Conservation (phyloP, 2,888 invertebrate genomes). For the Eristalis pertinax region DNA sequence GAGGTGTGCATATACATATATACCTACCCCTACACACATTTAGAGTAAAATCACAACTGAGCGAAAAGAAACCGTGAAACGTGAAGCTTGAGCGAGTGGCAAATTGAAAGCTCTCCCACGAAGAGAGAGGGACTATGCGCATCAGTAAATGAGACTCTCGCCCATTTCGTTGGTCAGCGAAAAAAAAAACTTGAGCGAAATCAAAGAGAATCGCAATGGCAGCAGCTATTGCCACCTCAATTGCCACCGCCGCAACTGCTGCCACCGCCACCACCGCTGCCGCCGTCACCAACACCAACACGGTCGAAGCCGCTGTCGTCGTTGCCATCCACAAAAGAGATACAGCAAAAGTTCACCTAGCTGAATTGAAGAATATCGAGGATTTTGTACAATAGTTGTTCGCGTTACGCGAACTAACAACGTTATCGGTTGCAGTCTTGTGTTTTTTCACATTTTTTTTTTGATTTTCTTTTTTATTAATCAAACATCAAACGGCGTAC, state of each 20-base stretch:
- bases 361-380: constrained; percentile 49
- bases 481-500: neutral
- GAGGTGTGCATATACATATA: constrained; percentile 31
- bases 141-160: neutral
- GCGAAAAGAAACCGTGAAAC: constrained; percentile 47
- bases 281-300: neutral
- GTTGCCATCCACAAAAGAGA: constrained; percentile 40
- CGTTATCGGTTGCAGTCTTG: constrained; percentile 32
- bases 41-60: constrained; percentile 54
- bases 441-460: neutral
- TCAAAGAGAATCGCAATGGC: constrained; percentile 37
- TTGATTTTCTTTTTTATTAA: neutral
- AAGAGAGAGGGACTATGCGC: constrained; percentile 12
- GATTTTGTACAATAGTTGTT: constrained; percentile 66
- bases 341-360: constrained; percentile 57
- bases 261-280: neutral
- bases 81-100: neutral
- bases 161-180: neutral
- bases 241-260: neutral
- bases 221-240: constrained; percentile 4
- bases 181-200: neutral
- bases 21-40: neutral
- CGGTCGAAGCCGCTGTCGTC: neutral
- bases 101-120: constrained; percentile 38
- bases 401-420: constrained; percentile 70